Percentiles rank a stretch among this genome's conserved stretches.
Conservation (phyloP, 2,888 invertebrate genomes). For the Coleophora deauratella region DNA sequence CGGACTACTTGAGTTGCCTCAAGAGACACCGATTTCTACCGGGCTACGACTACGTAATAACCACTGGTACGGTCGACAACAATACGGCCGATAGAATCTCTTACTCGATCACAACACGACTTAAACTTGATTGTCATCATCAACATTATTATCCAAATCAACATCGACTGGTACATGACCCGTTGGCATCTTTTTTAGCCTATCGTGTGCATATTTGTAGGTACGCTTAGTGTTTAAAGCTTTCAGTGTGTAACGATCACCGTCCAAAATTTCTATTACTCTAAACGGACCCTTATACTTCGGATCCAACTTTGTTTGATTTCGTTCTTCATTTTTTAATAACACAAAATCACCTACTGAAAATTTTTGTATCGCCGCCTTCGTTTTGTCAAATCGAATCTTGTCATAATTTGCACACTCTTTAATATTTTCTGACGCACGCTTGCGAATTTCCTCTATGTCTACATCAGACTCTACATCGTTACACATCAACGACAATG, state of each 20-base stretch:
- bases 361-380: constrained; percentile 10
- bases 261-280: constrained; percentile 14
- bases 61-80: too few species aligned
- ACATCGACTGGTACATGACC: too few species aligned
- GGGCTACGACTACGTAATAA: too few species aligned
- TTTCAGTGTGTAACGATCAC: constrained; percentile 15
- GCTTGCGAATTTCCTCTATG: constrained; percentile 3
- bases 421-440: constrained; percentile 6
- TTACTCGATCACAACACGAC: too few species aligned
- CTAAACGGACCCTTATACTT: constrained; percentile 18
- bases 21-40: too few species aligned
- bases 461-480: neutral
- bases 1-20: too few species aligned
- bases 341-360: constrained; percentile 17
- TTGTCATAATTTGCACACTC: constrained; percentile 12
- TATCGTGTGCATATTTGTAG: constrained; percentile 20
- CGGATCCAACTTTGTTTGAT: constrained; percentile 18
- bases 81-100: too few species aligned
- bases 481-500: constrained; percentile 9
- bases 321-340: constrained; percentile 14
- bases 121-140: too few species aligned
- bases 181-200: constrained; percentile 6
- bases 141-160: too few species aligned
- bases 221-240: constrained; percentile 12
- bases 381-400: constrained; percentile 12